Conservation (phyloP, 2,797 vertebrate species). For the Acrocephalus scirpaceus region DNA sequence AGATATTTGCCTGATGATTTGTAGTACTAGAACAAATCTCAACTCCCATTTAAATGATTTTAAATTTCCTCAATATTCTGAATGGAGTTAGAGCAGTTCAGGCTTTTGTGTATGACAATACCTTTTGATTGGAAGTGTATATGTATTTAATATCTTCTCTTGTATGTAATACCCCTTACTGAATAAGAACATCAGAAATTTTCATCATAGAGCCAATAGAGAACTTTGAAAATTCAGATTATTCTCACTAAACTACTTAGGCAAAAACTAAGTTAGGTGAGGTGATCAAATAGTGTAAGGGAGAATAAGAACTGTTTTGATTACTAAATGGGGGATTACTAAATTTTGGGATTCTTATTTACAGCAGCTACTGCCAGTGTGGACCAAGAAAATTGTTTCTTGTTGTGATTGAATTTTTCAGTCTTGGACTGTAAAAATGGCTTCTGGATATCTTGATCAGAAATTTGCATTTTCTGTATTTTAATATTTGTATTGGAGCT, state of each 20-base stretch:
- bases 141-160: background rate
- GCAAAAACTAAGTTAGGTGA: background rate
- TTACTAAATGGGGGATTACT: too few relatives aligned
- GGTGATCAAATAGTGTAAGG: background rate
- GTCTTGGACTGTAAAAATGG: background rate
- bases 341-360: background rate
- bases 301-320: background rate
- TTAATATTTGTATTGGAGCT: background rate
- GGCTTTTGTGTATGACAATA: background rate
- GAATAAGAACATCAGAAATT: background rate
- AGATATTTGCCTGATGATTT: background rate
- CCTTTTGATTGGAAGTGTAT: background rate
- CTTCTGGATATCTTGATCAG: background rate
- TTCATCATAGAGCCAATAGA: background rate
- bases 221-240: background rate
- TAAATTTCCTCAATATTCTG: background rate
- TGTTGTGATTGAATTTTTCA: background rate
- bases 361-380: background rate
- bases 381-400: background rate
- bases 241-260: background rate
- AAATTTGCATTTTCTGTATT: background rate
- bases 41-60: background rate
- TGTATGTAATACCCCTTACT: background rate
- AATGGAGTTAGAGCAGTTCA: background rate
- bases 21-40: background rate